A percentile compares a stretch with the other conserved stretches of the same genome.
These are phyloP conservation scores for Thalassoma bifasciatum DNA, from an alignment of 2,113 vertebrate genomes.

Conservation along the genomic window DNA sequence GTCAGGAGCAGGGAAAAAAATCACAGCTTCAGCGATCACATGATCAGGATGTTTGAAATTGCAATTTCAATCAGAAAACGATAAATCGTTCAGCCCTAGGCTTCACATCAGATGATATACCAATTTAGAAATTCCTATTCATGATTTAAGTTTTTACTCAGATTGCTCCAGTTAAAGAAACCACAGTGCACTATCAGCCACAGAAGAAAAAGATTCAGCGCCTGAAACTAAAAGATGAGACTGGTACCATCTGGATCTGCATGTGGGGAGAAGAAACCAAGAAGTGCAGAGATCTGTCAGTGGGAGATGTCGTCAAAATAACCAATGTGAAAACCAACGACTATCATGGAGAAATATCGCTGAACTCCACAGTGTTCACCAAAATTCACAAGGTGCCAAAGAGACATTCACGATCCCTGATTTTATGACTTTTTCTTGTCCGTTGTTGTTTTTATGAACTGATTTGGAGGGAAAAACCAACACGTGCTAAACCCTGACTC, in stretches of 20 bases:
- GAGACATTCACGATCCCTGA: no score
- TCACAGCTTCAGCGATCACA: no score
- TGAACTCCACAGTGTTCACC: conserved; percentile 35
- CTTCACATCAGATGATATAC: no score
- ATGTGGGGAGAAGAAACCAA: conserved; percentile 6
- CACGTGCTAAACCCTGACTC: no score
- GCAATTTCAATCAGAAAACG: no score
- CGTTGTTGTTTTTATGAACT: no score
- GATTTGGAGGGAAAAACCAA: no score
- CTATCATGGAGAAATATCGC: accelerated
- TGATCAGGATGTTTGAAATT: no score
- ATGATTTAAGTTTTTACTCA: background rate
- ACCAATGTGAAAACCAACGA: background rate
- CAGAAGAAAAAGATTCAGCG: background rate
- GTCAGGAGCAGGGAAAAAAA: no score
- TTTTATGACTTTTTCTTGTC: no score
- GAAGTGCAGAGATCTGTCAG: background rate
- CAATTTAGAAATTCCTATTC: background rate
- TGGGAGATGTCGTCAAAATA: conserved; percentile 16
- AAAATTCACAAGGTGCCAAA: background rate
- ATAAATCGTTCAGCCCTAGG: no score
- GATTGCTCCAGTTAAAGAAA: accelerated
- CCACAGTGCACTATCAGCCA: accelerated
- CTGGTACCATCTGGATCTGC: background rate
- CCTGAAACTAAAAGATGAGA: conserved; percentile 13